Evolutionary conservation across 2,113 vertebrate species (phyloP).

Genomic region (Paedocypris sp.): DNA sequence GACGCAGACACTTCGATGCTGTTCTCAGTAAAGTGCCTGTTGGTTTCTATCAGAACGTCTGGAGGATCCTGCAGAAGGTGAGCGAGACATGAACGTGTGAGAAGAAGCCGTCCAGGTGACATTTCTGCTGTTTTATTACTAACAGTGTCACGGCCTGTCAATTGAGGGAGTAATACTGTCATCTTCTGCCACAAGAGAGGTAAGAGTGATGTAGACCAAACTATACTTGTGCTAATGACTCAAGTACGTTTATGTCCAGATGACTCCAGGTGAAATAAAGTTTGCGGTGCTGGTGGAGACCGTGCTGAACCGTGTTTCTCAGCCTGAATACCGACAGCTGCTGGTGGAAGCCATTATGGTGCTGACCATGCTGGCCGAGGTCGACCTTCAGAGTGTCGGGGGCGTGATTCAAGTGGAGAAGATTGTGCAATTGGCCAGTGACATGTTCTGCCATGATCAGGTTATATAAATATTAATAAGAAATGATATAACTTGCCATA

Average conservation of each 20-base stretch:
- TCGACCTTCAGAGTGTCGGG: conserved; percentile 76
- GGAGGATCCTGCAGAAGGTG: conserved; percentile 92
- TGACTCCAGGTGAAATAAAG: conserved; percentile 93
- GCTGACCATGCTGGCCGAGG: conserved; percentile 84
- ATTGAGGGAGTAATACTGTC: conserved; percentile 89
- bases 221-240: too few relatives aligned
- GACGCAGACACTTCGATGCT: conserved; percentile 82
- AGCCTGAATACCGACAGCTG: conserved; percentile 91
- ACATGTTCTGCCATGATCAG: conserved; percentile 89
- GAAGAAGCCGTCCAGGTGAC: background rate
- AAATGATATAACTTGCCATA: too few relatives aligned
- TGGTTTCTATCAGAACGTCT: conserved; percentile 93
- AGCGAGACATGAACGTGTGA: background rate
- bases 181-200: conserved; percentile 91
- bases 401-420: conserved; percentile 84
- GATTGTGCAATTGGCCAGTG: conserved; percentile 81
- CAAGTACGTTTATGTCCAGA: conserved; percentile 68
- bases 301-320: conserved; percentile 81
- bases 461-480: too few relatives aligned
- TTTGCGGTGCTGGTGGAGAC: conserved; percentile 92
- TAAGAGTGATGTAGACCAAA: too few relatives aligned
- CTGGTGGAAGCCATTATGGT: conserved; percentile 91
- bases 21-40: conserved; percentile 87
- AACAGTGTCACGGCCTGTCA: conserved; percentile 87
- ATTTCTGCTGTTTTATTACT: background rate